Evolutionary conservation across 30 jellyfish, hydroid and myxozoan genomes (phyloP).

Genomic region (Morbakka virulenta): DNA sequence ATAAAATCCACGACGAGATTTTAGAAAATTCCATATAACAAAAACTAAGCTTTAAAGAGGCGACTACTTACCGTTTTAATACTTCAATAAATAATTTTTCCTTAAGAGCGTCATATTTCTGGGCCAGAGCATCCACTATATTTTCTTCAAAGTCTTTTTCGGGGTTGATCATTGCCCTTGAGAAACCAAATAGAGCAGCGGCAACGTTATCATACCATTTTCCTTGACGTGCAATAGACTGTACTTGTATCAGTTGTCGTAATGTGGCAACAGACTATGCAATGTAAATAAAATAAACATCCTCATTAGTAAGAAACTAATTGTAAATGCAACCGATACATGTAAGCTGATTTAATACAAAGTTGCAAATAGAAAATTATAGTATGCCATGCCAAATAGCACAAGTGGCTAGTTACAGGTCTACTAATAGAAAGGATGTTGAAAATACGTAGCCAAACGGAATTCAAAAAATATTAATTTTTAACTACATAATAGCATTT

Average conservation of each 20-base stretch:
- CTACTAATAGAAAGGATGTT: too few species aligned
- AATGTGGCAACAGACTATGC: constrained; percentile 47
- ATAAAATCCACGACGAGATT: too few species aligned
- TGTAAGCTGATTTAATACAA: too few species aligned
- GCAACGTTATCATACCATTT: constrained; percentile 85
- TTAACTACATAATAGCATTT: too few species aligned
- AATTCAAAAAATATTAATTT: too few species aligned
- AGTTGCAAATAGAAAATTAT: not conserved
- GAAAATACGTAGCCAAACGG: too few species aligned
- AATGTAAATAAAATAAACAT: not conserved
- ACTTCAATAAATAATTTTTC: constrained; percentile 75
- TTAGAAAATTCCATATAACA: too few species aligned
- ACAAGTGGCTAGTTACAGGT: too few species aligned
- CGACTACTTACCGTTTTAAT: constrained; percentile 70
- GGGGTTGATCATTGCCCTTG: constrained; percentile 14
- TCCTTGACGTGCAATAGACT: constrained; percentile 57
- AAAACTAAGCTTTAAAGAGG: too few species aligned
- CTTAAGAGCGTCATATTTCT: constrained; percentile 72
- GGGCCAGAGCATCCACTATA: constrained; percentile 76
- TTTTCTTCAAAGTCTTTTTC: constrained; percentile 50
- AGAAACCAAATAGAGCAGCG: constrained; percentile 57
- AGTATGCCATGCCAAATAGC: not conserved
- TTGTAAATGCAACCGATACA: too few species aligned
- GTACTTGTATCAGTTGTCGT: constrained; percentile 62
- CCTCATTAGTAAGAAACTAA: too few species aligned